These are phyloP conservation scores for Mactra quadrangularis DNA, from an alignment of 1,140 invertebrate genomes.

Conservation along the genomic window DNA sequence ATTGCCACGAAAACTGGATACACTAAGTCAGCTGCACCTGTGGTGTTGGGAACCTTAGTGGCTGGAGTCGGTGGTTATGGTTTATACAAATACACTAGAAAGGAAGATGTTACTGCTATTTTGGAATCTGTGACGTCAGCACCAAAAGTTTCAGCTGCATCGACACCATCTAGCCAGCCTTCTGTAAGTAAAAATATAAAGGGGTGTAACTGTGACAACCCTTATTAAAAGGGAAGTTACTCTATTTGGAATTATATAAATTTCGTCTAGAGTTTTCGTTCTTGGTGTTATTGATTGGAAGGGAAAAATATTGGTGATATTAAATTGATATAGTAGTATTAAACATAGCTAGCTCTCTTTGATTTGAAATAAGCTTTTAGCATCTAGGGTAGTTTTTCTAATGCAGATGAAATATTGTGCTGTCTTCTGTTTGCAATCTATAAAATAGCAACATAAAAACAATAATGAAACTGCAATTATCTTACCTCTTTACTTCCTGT, in stretches of 20 bases:
- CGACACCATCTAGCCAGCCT: constrained; percentile 66
- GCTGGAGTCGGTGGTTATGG: constrained; percentile 64
- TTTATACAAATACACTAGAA: constrained; percentile 58
- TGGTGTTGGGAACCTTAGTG: constrained; percentile 59
- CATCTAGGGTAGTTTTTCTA: too few species aligned
- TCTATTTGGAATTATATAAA: not conserved
- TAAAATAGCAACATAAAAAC: too few species aligned
- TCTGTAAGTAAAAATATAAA: constrained; percentile 66
- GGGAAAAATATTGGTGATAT: too few species aligned
- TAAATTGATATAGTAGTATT: too few species aligned
- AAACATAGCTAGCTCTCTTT: too few species aligned
- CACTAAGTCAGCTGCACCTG: constrained; percentile 38
- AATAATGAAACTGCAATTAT: too few species aligned
- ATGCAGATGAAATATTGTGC: too few species aligned
- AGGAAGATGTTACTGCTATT: constrained; percentile 33
- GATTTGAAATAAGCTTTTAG: too few species aligned
- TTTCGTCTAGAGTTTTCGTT: not conserved
- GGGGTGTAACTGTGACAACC: not conserved
- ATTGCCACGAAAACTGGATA: constrained; percentile 19
- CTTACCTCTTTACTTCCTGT: too few species aligned
- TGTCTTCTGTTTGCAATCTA: too few species aligned
- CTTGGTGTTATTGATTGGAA: too few species aligned
- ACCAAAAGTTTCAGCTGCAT: constrained; percentile 67
- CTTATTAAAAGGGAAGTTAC: not conserved
- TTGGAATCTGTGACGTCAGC: constrained; percentile 24